Evolutionary conservation across 1,140 invertebrate species (phyloP), one percentile per base, ranked within the genome.

Genomic region (Drosophila sp.): DNA sequence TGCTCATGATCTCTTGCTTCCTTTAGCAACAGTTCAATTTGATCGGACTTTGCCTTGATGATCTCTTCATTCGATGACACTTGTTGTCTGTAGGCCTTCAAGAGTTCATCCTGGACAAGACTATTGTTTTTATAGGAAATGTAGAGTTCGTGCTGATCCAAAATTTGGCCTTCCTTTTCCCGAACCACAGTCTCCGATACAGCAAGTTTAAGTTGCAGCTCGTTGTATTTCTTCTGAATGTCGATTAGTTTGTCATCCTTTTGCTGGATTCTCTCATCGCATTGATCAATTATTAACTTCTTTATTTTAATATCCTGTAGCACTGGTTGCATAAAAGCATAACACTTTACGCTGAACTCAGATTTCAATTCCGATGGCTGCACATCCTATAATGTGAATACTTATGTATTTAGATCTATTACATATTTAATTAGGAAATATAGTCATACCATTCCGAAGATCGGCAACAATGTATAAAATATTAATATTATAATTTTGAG

Each of bases 321-420:
- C 36, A 67, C 7, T 0, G 56, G 36, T 11, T 61, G 36, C 34
- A 67, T 51, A 11, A 67, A 40, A 0, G 8, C 14, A 7, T 51
- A 61, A 7, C 65, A 67, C 14, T 32, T 66, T 4, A 66, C 13
- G 18, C 56, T 67, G 21, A 51, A 61, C 8, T 67, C 36, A 6
- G 65, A 43, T 14, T 38, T 61, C n/a, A 61, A 4, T 5, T 8
- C 36, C 7, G 25, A 14, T 2, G 36, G 1, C 7, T 11, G 46
- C 6, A 50, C 9, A 7, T 41, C 36, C 43, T 67, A 29, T 8
- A 18, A 45, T 7, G 7, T 7, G 7, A 9, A n/a, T 27, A n/a
- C n/a, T 6, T 1, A 13, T 21, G 21, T 8, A 54, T 9, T 21
- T n/a, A 13, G 5, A n/a, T 38, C 0, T 11, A 4, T 38, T 5